Evolutionary conservation across 2,888 invertebrate genomes (phyloP).

Genomic region (Folsomia candida): DNA sequence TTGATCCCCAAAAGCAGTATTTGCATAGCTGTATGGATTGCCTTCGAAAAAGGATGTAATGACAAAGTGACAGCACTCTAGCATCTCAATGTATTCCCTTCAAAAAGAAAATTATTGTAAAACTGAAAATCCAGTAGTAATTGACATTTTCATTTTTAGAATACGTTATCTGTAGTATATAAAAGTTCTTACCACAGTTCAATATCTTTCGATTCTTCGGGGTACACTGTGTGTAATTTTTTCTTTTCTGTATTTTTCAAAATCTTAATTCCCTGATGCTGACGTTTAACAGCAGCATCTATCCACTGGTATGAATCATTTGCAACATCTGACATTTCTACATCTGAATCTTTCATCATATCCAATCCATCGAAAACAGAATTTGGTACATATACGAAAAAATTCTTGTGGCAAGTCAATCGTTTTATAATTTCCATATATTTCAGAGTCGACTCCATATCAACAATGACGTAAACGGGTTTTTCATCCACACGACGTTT

Average conservation of each 20-base stretch:
- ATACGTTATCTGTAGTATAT: too few relatives aligned
- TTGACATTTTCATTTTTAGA: too few relatives aligned
- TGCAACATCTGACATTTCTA: slow-evolving; percentile 34
- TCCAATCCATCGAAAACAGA: slow-evolving; percentile 41
- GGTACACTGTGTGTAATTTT: slow-evolving; percentile 28
- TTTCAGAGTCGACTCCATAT: slow-evolving; percentile 38
- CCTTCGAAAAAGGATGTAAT: slow-evolving; percentile 16
- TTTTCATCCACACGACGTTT: slow-evolving; percentile 6
- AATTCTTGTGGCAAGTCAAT: slow-evolving; percentile 38
- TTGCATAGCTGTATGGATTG: slow-evolving; percentile 1
- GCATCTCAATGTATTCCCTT: slow-evolving; percentile 42
- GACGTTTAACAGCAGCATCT: slow-evolving; percentile 28
- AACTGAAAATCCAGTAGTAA: neutral
- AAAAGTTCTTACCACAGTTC: slow-evolving; percentile 29
- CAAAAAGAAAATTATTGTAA: neutral
- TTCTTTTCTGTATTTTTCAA: slow-evolving; percentile 27
- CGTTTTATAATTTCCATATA: slow-evolving; percentile 33
- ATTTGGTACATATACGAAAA: slow-evolving; percentile 30
- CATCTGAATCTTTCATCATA: slow-evolving; percentile 42
- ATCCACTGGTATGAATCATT: slow-evolving; percentile 39
- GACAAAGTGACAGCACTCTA: slow-evolving; percentile 45
- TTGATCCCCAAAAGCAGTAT: slow-evolving; percentile 38
- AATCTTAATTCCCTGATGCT: slow-evolving; percentile 39
- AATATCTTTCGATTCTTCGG: slow-evolving; percentile 26
- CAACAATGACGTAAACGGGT: slow-evolving; percentile 36